Percentiles rank a stretch among this genome's conserved stretches.
phyloP scores from a whole-genome alignment of 2,888 invertebrate species.

The Lithophane socia region DNA sequence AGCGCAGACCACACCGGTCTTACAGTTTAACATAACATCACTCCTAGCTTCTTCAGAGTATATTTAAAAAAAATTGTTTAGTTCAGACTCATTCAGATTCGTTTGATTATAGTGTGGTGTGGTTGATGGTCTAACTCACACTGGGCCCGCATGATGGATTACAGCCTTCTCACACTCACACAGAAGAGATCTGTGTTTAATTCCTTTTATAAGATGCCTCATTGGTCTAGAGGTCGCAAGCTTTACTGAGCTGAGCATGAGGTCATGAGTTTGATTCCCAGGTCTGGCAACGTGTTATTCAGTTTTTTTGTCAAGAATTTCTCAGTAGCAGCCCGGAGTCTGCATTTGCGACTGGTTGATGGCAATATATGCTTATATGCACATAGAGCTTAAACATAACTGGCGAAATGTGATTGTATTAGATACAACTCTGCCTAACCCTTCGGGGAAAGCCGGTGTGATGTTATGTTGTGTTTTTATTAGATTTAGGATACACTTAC shows the following conservation, averaged over 20 bases:
- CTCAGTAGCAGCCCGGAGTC: not conserved
- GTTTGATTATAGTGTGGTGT: too few species aligned
- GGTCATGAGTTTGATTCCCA: not conserved
- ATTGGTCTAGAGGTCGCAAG: not conserved
- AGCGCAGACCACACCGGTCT: too few species aligned
- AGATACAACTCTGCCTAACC: not conserved
- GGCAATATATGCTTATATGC: not conserved
- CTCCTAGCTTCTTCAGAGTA: too few species aligned
- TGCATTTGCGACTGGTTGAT: not conserved
- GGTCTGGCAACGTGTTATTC: not conserved
- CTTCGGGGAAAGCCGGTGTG: not conserved
- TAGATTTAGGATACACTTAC: conserved; percentile 77
- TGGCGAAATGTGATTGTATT: not conserved
- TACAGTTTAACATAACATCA: too few species aligned
- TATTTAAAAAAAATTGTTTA: too few species aligned
- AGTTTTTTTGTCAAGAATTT: not conserved
- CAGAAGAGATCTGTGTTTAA: too few species aligned
- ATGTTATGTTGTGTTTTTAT: not conserved
- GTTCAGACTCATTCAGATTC: too few species aligned
- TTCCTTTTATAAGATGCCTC: not conserved
- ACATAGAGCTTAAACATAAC: not conserved
- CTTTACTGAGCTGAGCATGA: not conserved
- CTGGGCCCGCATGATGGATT: too few species aligned
- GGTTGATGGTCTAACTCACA: too few species aligned
- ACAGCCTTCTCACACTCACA: too few species aligned